phyloP scores from a whole-genome alignment of 2,113 vertebrate genomes.

The Chaetops frenatus region DNA sequence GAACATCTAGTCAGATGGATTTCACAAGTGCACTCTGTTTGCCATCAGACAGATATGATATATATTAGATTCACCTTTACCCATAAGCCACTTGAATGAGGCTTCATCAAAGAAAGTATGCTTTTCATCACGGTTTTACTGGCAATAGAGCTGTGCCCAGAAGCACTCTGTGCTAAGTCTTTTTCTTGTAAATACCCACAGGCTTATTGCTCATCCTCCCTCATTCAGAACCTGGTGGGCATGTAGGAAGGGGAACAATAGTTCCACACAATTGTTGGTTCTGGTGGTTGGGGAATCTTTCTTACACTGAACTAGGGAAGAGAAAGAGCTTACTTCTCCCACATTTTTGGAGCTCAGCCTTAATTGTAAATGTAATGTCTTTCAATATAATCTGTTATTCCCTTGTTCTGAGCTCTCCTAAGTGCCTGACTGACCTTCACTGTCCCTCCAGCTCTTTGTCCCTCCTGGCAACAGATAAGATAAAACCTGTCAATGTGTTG shows the following conservation, averaged over 20 bases:
- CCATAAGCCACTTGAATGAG: not conserved
- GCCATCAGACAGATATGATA: constrained; percentile 2
- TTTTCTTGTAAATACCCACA: constrained; percentile 46
- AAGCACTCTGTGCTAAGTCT: constrained; percentile 7
- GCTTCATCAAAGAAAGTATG: constrained; percentile 31
- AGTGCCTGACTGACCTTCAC: constrained; percentile 13
- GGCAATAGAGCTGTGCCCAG: constrained; percentile 26
- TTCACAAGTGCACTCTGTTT: constrained; percentile 31
- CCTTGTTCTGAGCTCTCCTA: not conserved
- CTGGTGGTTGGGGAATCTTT: not conserved
- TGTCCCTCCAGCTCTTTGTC: constrained; percentile 26
- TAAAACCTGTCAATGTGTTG: constrained; percentile 26
- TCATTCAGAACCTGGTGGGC: not conserved
- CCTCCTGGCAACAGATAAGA: constrained; percentile 44
- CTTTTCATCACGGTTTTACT: constrained; percentile 48
- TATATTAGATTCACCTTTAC: constrained; percentile 24
- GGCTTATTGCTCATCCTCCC: not conserved
- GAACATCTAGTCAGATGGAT: constrained; percentile 3
- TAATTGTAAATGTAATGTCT: not conserved
- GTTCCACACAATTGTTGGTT: not conserved
- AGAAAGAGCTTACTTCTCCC: not conserved
- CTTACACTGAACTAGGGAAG: not conserved
- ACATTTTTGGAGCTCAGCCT: not conserved
- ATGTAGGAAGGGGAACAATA: not conserved
- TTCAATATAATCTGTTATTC: constrained; percentile 17